Evolutionary conservation across 92 coral and sea anemone genomes (phyloP).

Genomic region (Bergia puertoricense): DNA sequence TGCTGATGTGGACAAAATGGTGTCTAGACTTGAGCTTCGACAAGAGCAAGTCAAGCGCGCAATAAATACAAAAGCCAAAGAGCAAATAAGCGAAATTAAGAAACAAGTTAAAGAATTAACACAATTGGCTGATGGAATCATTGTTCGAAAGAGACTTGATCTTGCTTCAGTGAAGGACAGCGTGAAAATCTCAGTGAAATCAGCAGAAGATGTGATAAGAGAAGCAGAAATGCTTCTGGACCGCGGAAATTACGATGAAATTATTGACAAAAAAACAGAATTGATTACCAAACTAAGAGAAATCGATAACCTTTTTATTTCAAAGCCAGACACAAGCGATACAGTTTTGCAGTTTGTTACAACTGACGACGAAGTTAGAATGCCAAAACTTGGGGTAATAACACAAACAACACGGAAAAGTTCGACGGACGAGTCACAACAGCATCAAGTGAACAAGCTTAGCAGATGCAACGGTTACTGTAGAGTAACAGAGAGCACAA

Average conservation of each 20-base stretch:
- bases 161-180: neutral
- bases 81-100: conserved; percentile 13
- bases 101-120: conserved; percentile 6
- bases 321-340: conserved; percentile 23
- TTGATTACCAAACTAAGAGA: conserved; percentile 9
- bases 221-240: conserved; percentile 18
- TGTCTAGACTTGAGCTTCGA: conserved; percentile 17
- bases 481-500: neutral
- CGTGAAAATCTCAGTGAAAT: neutral
- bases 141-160: neutral
- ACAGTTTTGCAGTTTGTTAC: conserved; percentile 9
- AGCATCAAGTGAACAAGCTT: conserved; percentile 3
- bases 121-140: conserved; percentile 28
- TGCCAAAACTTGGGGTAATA: conserved; percentile 5
- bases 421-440: neutral
- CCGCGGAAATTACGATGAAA: conserved; percentile 19
- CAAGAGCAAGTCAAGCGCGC: conserved; percentile 27
- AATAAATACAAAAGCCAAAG: neutral
- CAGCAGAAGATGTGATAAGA: neutral
- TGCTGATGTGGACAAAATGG: conserved; percentile 14
- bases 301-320: neutral
- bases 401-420: conserved; percentile 10
- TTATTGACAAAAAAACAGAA: conserved; percentile 4
- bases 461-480: conserved; percentile 17
- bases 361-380: conserved; percentile 11